Conservation (phyloP, 2,113 vertebrate species). For the Podarcis cretensis region DNA sequence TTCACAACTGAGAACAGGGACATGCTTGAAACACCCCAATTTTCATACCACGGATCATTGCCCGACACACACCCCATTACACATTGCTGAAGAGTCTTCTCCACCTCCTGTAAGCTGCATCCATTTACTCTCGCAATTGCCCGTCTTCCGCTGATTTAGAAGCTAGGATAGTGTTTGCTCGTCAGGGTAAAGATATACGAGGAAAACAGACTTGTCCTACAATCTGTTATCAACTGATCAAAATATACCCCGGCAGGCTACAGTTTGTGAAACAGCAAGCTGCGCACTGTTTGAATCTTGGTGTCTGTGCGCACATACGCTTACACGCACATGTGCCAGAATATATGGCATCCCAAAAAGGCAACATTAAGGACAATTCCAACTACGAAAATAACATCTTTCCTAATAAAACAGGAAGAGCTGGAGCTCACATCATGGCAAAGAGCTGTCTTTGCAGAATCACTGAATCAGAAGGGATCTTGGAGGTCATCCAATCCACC, state of each 20-base stretch:
- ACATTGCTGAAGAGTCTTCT: too few relatives aligned
- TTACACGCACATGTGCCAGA: too few relatives aligned
- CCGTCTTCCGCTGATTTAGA: not conserved
- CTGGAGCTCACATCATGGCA: not conserved
- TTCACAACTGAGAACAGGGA: not conserved
- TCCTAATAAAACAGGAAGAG: not conserved
- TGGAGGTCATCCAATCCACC: not conserved
- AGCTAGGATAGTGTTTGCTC: not conserved
- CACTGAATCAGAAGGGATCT: not conserved
- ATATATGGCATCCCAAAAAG: not conserved
- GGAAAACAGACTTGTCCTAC: not conserved
- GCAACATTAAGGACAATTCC: not conserved
- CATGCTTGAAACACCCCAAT: not conserved
- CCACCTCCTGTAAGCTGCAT: not conserved
- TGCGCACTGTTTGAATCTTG: too few relatives aligned
- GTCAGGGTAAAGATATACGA: not conserved
- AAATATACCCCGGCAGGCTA: not conserved
- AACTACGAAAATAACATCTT: not conserved
- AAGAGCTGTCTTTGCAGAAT: not conserved
- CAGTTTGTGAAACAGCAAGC: not conserved
- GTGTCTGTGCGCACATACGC: not conserved
- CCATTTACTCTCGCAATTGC: not conserved
- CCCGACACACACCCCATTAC: too few relatives aligned
- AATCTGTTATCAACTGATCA: constrained; percentile 5
- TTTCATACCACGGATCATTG: not conserved